These are phyloP conservation scores for Opisthograptis luteolata DNA, from an alignment of 2,888 invertebrate genomes.

Conservation along the genomic window DNA sequence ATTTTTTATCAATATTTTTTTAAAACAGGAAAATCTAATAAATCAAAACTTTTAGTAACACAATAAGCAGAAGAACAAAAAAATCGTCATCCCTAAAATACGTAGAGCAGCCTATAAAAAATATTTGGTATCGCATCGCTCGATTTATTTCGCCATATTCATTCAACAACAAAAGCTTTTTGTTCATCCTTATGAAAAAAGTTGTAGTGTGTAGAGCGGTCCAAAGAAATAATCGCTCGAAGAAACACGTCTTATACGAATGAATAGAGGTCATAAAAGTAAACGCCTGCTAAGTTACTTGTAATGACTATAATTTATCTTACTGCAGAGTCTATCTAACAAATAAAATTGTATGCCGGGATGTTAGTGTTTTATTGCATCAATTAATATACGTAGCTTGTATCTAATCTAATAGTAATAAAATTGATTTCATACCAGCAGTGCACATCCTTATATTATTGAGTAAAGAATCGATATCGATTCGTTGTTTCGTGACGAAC, in stretches of 20 bases:
- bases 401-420: conserved; percentile 23
- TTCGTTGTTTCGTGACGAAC: conserved; percentile 44
- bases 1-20: too few species aligned
- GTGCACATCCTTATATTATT: conserved; percentile 24
- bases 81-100: too few species aligned
- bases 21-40: too few species aligned
- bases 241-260: conserved; percentile 10
- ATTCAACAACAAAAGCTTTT: conserved; percentile 1
- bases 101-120: too few species aligned
- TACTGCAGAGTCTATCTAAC: conserved; percentile 19
- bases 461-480: too few species aligned
- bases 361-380: conserved; percentile 27
- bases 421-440: conserved; percentile 13
- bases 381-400: conserved; percentile 22
- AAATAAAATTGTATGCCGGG: conserved; percentile 28
- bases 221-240: conserved; percentile 1
- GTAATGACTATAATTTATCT: conserved; percentile 32
- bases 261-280: conserved; percentile 26
- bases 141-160: conserved; percentile 1
- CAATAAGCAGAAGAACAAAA: too few species aligned
- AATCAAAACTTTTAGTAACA: too few species aligned
- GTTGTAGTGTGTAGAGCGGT: neutral
- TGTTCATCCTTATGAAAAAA: too few species aligned
- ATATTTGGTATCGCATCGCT: neutral
- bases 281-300: conserved; percentile 25